A percentile compares a stretch with the other conserved stretches of the same genome.
Conservation (phyloP, 2,797 vertebrate genomes). For the Ciconia nigra region DNA sequence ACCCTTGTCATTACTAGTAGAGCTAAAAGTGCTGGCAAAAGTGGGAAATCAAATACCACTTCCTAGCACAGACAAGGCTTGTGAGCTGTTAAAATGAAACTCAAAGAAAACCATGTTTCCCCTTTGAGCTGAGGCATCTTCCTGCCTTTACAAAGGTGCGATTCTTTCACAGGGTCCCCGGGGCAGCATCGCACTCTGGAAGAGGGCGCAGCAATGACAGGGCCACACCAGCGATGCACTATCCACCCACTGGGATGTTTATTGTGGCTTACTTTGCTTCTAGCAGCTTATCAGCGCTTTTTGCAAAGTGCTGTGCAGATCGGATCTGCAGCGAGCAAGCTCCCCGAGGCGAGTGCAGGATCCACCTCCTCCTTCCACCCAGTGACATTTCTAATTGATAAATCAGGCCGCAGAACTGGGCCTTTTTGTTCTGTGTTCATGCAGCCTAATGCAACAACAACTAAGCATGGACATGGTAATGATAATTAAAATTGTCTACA, state of each 20-base stretch:
- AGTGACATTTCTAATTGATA: not conserved
- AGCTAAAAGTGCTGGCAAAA: not conserved
- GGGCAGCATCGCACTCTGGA: not conserved
- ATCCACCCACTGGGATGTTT: not conserved
- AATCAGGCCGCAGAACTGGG: not conserved
- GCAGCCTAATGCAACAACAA: not conserved
- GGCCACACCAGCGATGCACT: not conserved
- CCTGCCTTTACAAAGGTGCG: not conserved
- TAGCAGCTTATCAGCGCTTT: not conserved
- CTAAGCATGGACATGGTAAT: fast-evolving
- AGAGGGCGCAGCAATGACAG: not conserved
- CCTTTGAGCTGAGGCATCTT: not conserved
- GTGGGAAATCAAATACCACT: not conserved
- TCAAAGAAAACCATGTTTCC: not conserved
- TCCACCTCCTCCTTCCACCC: not conserved
- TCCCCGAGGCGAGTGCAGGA: not conserved
- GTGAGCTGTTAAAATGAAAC: constrained; percentile 41
- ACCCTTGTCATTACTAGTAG: not conserved
- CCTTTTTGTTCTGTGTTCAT: not conserved
- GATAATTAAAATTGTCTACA: not conserved
- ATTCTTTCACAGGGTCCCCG: not conserved
- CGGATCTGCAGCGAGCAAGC: not conserved
- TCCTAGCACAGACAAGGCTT: not conserved
- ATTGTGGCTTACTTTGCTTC: constrained; percentile 2
- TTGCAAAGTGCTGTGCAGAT: not conserved